A percentile compares a stretch with the other conserved stretches of the same genome.
Evolutionary conservation across 2,113 vertebrate genomes (phyloP).

Genomic region (Eupsittula cactorum): DNA sequence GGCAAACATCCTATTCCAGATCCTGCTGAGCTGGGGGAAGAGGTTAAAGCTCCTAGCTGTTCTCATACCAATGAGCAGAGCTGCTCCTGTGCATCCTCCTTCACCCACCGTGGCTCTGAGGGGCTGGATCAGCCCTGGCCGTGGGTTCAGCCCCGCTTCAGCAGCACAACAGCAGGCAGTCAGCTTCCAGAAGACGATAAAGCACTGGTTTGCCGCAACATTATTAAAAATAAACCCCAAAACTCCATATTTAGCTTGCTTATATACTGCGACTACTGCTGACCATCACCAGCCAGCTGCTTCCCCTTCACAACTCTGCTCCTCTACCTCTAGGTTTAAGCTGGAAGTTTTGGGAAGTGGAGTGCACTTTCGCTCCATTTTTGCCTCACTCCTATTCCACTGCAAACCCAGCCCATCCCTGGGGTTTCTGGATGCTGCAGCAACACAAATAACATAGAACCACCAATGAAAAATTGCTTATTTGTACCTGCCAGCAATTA

Average conservation of each 20-base stretch:
- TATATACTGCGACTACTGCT: neutral
- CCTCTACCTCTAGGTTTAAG: neutral
- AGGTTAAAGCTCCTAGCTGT: neutral
- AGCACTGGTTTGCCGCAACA: rapidly evolving
- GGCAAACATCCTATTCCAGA: neutral
- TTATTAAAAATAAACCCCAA: neutral
- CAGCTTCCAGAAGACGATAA: neutral
- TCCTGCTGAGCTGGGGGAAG: neutral
- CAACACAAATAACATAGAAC: neutral
- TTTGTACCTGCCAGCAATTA: neutral
- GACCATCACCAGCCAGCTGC: neutral
- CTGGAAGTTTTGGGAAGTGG: neutral
- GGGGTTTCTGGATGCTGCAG: neutral
- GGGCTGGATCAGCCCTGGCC: neutral
- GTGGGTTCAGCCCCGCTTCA: neutral
- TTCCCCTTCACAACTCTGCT: rapidly evolving
- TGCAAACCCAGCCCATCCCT: neutral
- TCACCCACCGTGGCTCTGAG: rapidly evolving
- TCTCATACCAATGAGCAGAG: neutral
- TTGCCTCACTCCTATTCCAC: neutral
- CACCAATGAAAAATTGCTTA: neutral
- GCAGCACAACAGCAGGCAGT: neutral
- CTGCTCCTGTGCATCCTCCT: neutral
- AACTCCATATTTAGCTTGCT: neutral
- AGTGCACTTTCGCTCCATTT: neutral